These are phyloP conservation scores for Drosophila pectinifera DNA, from an alignment of 1,140 invertebrate genomes.

Conservation along the genomic window DNA sequence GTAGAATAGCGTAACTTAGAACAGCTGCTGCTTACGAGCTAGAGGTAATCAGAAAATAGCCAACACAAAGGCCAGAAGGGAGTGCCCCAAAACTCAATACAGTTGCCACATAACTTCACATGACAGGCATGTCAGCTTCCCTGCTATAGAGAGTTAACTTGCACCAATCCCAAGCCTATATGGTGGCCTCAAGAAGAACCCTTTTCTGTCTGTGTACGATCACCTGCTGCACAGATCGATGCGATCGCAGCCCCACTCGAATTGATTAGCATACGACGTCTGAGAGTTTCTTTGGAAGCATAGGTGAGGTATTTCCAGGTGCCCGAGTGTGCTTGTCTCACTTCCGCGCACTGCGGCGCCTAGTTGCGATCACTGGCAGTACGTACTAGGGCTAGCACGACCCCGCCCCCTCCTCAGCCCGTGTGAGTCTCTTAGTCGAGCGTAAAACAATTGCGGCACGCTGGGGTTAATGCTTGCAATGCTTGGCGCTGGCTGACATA, in stretches of 20 bases:
- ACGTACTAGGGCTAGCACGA: background rate
- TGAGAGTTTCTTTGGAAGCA: conserved; percentile 16
- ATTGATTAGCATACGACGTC: conserved; percentile 61
- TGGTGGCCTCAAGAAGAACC: no score
- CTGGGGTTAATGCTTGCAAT: conserved; percentile 43
- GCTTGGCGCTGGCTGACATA: conserved; percentile 62
- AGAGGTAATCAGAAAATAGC: no score
- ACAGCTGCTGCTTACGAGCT: no score
- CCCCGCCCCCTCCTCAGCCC: background rate
- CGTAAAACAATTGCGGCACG: conserved; percentile 49
- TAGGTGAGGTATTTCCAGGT: conserved; percentile 22
- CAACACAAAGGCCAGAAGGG: no score
- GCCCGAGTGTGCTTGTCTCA: background rate
- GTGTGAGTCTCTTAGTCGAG: conserved; percentile 36
- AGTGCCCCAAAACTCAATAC: no score
- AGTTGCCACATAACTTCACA: no score
- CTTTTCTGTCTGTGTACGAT: background rate
- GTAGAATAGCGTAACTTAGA: no score
- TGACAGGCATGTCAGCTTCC: no score
- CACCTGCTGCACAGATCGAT: conserved; percentile 15
- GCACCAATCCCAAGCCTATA: no score
- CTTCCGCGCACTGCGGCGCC: conserved; percentile 21
- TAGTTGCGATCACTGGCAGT: no score
- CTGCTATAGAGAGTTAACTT: no score
- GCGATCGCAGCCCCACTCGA: conserved; percentile 43